A percentile compares a stretch with the other conserved stretches of the same genome.
Evolutionary conservation across 2,888 invertebrate genomes (phyloP).

Genomic region (Chaetogeoica ovagalla): DNA sequence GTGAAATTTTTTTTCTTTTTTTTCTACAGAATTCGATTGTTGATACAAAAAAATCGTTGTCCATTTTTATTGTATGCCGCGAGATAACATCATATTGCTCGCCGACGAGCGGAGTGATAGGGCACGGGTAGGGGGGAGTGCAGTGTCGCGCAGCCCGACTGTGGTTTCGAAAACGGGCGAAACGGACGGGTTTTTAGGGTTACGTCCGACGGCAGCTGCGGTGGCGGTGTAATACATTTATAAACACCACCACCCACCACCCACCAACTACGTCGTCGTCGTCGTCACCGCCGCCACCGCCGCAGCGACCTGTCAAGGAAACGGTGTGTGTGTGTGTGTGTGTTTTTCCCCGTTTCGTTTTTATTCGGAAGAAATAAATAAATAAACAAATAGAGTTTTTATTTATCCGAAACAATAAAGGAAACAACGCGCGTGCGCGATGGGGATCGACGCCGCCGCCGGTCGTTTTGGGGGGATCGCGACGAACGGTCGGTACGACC

Average conservation of each 20-base stretch:
- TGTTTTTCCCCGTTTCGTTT: neutral
- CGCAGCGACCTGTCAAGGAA: slow-evolving; percentile 20
- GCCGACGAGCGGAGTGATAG: neutral
- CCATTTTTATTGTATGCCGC: too few species aligned
- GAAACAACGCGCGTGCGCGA: neutral
- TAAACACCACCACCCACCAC: neutral
- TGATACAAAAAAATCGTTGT: too few species aligned
- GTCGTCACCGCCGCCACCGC: neutral
- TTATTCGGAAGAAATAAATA: neutral
- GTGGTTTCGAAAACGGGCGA: slow-evolving; percentile 17
- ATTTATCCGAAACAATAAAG: slow-evolving; percentile 48
- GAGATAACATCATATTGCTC: neutral
- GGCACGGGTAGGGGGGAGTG: too few species aligned
- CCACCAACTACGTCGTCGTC: too few species aligned
- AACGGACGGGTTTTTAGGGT: slow-evolving; percentile 30
- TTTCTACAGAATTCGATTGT: too few species aligned
- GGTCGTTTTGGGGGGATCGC: neutral
- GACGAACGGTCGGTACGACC: slow-evolving; percentile 31
- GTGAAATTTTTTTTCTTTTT: too few species aligned
- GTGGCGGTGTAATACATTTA: neutral
- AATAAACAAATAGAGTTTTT: slow-evolving; percentile 14
- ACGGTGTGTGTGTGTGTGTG: slow-evolving; percentile 7
- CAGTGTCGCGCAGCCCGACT: neutral
- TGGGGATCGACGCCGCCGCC: neutral
- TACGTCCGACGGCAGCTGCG: slow-evolving; percentile 25